phyloP scores from a whole-genome alignment of 2,113 vertebrate species.

The Blennius ocellaris region DNA sequence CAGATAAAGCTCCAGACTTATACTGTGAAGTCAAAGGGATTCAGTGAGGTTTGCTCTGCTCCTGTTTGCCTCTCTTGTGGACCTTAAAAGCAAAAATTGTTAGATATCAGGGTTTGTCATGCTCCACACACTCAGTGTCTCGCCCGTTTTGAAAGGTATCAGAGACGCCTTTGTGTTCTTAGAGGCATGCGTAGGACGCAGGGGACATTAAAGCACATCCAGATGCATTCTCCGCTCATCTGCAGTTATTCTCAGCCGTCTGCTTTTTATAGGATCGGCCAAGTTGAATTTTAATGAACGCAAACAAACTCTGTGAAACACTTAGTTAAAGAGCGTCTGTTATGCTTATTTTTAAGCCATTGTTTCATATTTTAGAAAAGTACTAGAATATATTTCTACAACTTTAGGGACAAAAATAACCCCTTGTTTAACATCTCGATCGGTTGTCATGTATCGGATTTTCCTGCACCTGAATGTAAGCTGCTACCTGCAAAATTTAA shows the following conservation, averaged over 20 bases:
- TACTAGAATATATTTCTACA: too few relatives aligned
- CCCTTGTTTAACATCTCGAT: too few relatives aligned
- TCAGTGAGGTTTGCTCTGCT: background rate
- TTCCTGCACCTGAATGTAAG: too few relatives aligned
- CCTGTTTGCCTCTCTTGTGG: background rate
- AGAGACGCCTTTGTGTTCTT: background rate
- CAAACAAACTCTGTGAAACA: background rate
- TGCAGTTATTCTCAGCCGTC: background rate
- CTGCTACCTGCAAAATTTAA: too few relatives aligned
- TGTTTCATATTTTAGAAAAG: too few relatives aligned
- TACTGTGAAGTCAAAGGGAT: background rate
- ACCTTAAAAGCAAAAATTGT: background rate
- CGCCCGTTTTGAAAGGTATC: background rate
- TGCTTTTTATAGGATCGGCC: background rate
- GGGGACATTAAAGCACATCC: background rate
- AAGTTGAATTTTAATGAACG: background rate
- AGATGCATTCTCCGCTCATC: background rate
- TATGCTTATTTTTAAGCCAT: too few relatives aligned
- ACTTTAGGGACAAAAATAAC: too few relatives aligned
- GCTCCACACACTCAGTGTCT: background rate
- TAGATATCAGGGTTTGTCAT: background rate
- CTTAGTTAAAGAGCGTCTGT: too few relatives aligned
- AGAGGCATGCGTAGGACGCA: background rate
- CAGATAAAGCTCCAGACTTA: background rate
- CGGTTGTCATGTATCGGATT: too few relatives aligned